phyloP scores from a whole-genome alignment of 1,140 invertebrate species.

The Rhyzopertha dominica region DNA sequence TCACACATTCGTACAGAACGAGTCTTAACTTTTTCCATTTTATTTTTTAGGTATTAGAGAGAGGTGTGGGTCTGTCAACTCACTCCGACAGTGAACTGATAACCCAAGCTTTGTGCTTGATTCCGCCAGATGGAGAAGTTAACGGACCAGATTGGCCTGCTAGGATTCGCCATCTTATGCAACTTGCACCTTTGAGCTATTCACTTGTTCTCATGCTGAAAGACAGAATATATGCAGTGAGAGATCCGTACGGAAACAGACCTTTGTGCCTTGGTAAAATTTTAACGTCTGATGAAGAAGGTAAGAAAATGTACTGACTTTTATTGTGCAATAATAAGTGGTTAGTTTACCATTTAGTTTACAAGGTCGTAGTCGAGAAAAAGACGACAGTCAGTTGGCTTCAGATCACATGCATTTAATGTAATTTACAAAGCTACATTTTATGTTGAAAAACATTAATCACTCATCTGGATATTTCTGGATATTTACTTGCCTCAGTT shows the following conservation, averaged over 20 bases:
- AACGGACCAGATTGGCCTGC: constrained; percentile 88
- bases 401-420: no score
- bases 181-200: constrained; percentile 83
- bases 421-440: no score
- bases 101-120: constrained; percentile 89
- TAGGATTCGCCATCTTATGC: constrained; percentile 87
- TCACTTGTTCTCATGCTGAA: constrained; percentile 91
- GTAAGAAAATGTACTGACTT: constrained; percentile 20
- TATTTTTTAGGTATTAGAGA: constrained; percentile 65
- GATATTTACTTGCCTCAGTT: constrained; percentile 26
- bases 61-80: constrained; percentile 89
- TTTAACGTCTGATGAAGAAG: constrained; percentile 55
- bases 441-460: no score
- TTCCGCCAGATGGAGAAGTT: constrained; percentile 81
- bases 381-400: no score
- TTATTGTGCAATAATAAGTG: no score
- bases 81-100: constrained; percentile 95
- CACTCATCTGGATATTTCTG: no score
- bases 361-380: no score
- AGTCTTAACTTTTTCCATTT: neutral
- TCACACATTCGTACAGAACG: neutral
- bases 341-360: neutral
- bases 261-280: constrained; percentile 93
- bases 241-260: constrained; percentile 93
- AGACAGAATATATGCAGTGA: constrained; percentile 88